These are phyloP conservation scores for Pterophyllum scalare DNA, from an alignment of 2,113 vertebrate genomes.

Conservation along the genomic window DNA sequence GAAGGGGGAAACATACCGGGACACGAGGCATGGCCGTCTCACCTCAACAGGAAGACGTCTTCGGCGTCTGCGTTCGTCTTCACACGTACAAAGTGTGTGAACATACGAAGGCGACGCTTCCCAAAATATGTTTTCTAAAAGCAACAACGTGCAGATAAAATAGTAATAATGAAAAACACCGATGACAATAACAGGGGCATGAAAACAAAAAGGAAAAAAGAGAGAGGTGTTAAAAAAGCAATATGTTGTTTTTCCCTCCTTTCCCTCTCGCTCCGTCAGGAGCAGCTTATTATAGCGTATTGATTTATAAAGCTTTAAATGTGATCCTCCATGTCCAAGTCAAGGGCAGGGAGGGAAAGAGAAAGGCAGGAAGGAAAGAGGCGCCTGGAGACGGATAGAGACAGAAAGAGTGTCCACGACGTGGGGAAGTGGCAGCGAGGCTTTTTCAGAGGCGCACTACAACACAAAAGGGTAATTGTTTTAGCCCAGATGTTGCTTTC, in stretches of 20 bases:
- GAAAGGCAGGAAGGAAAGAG: conserved; percentile 44
- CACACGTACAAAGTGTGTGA: conserved; percentile 27
- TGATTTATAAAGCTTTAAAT: conserved; percentile 85
- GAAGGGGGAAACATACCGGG: conserved; percentile 76
- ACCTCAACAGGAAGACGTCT: not conserved
- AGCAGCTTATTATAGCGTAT: conserved; percentile 84
- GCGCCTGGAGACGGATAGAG: conserved; percentile 62
- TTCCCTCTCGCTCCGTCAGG: conserved; percentile 72
- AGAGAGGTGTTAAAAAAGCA: conserved; percentile 82
- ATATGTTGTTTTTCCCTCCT: conserved; percentile 75
- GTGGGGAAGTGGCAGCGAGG: conserved; percentile 82
- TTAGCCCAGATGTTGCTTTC: conserved; percentile 99
- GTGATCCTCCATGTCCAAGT: conserved; percentile 88
- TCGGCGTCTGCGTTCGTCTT: conserved; percentile 25
- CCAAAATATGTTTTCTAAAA: conserved; percentile 65
- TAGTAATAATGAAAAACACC: conserved; percentile 35
- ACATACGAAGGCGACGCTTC: conserved; percentile 64
- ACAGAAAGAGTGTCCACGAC: conserved; percentile 76
- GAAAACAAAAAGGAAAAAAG: conserved; percentile 44
- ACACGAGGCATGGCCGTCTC: conserved; percentile 43
- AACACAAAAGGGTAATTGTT: conserved; percentile 99
- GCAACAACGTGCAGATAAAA: conserved; percentile 47
- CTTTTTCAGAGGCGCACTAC: conserved; percentile 83
- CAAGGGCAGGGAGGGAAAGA: conserved; percentile 88
- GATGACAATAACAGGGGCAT: conserved; percentile 50